phyloP scores from a whole-genome alignment of 2,113 vertebrate genomes.

The Diadophis punctatus region DNA sequence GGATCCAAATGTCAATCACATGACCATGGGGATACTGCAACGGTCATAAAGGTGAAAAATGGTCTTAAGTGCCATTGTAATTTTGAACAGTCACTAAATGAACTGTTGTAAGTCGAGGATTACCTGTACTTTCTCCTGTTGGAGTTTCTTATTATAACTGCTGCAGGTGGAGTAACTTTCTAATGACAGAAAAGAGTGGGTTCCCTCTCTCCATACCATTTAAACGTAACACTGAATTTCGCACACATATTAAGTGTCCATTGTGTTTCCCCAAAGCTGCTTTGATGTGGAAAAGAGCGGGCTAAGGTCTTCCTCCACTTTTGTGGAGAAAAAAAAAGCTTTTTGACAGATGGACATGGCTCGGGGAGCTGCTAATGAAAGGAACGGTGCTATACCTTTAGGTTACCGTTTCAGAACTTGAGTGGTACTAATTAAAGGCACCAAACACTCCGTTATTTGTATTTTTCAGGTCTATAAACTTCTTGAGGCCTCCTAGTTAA shows the following conservation, averaged over 20 bases:
- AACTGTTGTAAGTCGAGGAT: neutral
- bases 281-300: neutral
- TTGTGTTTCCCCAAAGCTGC: neutral
- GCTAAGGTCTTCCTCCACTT: neutral
- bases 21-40: neutral
- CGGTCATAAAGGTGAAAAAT: neutral
- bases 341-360: conserved; percentile 36
- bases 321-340: neutral
- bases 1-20: neutral
- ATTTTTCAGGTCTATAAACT: conserved; percentile 65
- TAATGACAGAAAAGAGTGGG: neutral
- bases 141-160: neutral
- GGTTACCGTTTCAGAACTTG: conserved; percentile 56
- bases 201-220: neutral
- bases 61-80: neutral
- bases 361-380: conserved; percentile 47
- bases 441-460: conserved; percentile 57
- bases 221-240: conserved; percentile 13
- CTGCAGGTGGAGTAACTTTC: neutral
- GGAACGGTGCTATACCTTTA: conserved; percentile 43
- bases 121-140: neutral
- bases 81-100: neutral
- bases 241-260: neutral
- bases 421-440: conserved; percentile 60
- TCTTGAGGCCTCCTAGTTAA: conserved; percentile 62